Percentiles rank a stretch among this genome's conserved stretches.
Evolutionary conservation across 2,888 invertebrate genomes (phyloP).

Genomic region (Chorisops tibialis): DNA sequence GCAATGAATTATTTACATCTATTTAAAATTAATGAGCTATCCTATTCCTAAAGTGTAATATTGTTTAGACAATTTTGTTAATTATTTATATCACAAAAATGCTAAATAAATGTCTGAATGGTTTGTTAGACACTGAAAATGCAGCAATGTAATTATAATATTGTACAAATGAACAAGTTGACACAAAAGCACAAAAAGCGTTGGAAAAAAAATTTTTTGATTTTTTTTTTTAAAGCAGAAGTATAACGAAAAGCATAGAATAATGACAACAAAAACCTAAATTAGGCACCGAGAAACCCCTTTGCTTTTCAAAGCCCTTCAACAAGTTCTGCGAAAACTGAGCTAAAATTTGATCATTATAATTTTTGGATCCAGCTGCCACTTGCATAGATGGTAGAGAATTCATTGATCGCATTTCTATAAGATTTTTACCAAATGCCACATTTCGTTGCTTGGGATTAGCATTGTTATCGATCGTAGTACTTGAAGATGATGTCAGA

Average conservation of each 20-base stretch:
- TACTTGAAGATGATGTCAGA: constrained; percentile 27
- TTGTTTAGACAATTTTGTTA: no score
- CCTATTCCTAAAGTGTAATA: no score
- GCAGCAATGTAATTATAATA: background rate
- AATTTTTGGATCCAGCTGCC: constrained; percentile 22
- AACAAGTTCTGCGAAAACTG: constrained; percentile 30
- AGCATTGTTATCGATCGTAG: constrained; percentile 40
- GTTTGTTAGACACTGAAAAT: no score
- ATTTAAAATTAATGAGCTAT: no score
- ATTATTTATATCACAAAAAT: no score
- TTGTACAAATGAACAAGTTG: background rate
- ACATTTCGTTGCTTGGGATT: constrained; percentile 59
- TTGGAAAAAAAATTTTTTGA: background rate
- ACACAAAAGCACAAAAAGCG: background rate
- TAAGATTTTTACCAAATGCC: constrained; percentile 67
- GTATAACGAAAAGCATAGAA: constrained; percentile 21
- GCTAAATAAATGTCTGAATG: no score
- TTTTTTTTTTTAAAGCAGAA: background rate
- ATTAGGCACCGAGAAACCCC: constrained; percentile 87
- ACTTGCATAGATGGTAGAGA: constrained; percentile 24
- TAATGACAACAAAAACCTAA: constrained; percentile 62
- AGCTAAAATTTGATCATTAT: constrained; percentile 31
- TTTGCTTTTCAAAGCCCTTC: constrained; percentile 40
- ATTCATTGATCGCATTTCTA: constrained; percentile 29
- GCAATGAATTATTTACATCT: no score